These are phyloP conservation scores for Scaptomyza flava DNA, from an alignment of 2,888 invertebrate species.

Conservation along the genomic window DNA sequence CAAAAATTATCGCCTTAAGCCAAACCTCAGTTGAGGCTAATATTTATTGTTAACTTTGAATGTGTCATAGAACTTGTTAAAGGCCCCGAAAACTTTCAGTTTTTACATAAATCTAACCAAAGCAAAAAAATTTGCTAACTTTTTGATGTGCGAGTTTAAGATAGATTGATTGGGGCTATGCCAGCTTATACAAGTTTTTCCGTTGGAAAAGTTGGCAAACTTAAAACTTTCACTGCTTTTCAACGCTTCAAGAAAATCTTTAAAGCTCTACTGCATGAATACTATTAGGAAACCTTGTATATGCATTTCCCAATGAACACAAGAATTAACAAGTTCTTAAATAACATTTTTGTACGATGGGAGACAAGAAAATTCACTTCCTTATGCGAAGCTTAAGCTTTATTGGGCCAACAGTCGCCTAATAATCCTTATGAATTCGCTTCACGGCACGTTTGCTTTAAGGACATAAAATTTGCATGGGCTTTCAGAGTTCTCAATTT, in stretches of 20 bases:
- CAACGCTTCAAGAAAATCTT: background rate
- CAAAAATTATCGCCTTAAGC: background rate
- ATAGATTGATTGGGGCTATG: background rate
- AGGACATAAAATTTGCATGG: constrained; percentile 38
- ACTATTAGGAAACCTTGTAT: background rate
- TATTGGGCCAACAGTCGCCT: constrained; percentile 6
- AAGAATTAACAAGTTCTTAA: background rate
- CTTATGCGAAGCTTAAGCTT: background rate
- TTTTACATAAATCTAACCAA: background rate
- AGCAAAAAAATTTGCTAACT: background rate
- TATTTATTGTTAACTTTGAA: constrained; percentile 1
- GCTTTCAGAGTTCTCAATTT: constrained; percentile 27
- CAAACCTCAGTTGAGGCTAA: constrained; percentile 1
- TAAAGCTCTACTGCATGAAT: background rate
- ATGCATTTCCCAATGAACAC: background rate
- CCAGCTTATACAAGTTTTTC: background rate
- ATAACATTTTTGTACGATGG: constrained; percentile 9
- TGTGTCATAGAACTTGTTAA: background rate
- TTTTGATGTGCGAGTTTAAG: background rate
- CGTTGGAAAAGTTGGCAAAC: background rate
- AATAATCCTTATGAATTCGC: constrained; percentile 42
- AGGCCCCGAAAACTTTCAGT: background rate
- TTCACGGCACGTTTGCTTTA: constrained; percentile 33
- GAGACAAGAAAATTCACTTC: constrained; percentile 42
- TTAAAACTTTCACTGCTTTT: background rate